Evolutionary conservation across 2,888 invertebrate genomes (phyloP).

Genomic region (Lamproptera curius): DNA sequence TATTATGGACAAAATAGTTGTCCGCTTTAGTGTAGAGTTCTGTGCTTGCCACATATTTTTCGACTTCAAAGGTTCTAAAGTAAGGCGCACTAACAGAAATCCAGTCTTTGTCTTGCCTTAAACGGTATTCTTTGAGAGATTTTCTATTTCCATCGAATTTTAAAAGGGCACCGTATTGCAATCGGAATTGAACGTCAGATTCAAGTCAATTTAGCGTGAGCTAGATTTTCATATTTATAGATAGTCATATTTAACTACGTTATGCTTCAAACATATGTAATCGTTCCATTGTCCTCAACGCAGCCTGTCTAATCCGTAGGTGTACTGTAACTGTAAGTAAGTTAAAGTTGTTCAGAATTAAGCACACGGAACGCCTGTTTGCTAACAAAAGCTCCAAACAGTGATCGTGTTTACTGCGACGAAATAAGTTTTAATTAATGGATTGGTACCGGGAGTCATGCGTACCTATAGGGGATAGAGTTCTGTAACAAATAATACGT

Average conservation of each 20-base stretch:
- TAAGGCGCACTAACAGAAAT: too few species aligned
- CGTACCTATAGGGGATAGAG: constrained; percentile 53
- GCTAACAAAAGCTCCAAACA: constrained; percentile 38
- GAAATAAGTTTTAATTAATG: constrained; percentile 78
- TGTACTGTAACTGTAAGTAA: constrained; percentile 48
- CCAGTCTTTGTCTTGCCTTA: constrained; percentile 66
- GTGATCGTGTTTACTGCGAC: constrained; percentile 56
- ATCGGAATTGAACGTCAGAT: neutral
- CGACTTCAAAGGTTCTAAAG: too few species aligned
- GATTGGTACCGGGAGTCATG: constrained; percentile 71
- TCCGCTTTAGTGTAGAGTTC: too few species aligned
- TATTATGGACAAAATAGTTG: too few species aligned
- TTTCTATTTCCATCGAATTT: constrained; percentile 56
- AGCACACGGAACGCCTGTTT: constrained; percentile 48
- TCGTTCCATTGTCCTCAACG: constrained; percentile 7
- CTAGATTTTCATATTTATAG: neutral
- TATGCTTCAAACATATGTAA: constrained; percentile 33
- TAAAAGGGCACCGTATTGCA: constrained; percentile 52
- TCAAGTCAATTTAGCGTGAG: neutral
- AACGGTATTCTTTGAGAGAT: constrained; percentile 52
- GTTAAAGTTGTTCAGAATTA: constrained; percentile 50
- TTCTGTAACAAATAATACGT: constrained; percentile 41
- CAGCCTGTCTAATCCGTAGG: constrained; percentile 47
- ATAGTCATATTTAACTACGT: too few species aligned
- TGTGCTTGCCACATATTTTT: too few species aligned